These are phyloP conservation scores for Eupristina koningsbergeri DNA, from an alignment of 1,140 invertebrate species.

Conservation along the genomic window DNA sequence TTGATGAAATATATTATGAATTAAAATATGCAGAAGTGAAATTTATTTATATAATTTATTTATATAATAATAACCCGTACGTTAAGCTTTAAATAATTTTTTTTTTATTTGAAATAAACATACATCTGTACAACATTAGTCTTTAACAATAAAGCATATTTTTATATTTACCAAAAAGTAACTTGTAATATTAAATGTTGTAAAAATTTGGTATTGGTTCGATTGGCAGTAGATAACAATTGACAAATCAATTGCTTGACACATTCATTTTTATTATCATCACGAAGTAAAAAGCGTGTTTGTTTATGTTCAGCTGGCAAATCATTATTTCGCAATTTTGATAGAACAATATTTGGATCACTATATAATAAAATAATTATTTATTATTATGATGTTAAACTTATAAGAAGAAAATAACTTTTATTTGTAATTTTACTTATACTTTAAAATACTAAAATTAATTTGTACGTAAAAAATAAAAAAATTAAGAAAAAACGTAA, in stretches of 20 bases:
- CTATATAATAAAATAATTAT: slow-evolving; percentile 48
- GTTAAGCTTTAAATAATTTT: too few relatives aligned
- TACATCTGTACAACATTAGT: neutral
- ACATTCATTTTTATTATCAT: slow-evolving; percentile 51
- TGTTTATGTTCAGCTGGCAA: slow-evolving; percentile 65
- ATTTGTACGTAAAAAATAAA: too few relatives aligned
- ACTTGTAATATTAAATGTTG: slow-evolving; percentile 62
- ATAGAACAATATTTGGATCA: slow-evolving; percentile 62
- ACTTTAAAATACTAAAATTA: too few relatives aligned
- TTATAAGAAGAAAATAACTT: too few relatives aligned
- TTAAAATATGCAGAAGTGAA: too few relatives aligned
- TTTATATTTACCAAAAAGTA: slow-evolving; percentile 58
- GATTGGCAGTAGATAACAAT: slow-evolving; percentile 59
- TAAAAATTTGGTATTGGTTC: slow-evolving; percentile 58
- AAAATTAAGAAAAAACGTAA: too few relatives aligned
- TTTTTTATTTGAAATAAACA: too few relatives aligned
- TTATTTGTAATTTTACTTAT: too few relatives aligned
- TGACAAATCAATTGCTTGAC: slow-evolving; percentile 66
- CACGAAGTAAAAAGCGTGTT: neutral
- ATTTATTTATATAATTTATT: too few relatives aligned
- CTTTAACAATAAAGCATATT: neutral
- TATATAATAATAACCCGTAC: too few relatives aligned
- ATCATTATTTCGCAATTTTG: slow-evolving; percentile 62
- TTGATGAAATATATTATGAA: too few relatives aligned
- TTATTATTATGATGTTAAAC: too few relatives aligned